Base-by-base conservation (phyloP, 2,113 vertebrate genomes). In the Oceanodroma tethys region DNA sequence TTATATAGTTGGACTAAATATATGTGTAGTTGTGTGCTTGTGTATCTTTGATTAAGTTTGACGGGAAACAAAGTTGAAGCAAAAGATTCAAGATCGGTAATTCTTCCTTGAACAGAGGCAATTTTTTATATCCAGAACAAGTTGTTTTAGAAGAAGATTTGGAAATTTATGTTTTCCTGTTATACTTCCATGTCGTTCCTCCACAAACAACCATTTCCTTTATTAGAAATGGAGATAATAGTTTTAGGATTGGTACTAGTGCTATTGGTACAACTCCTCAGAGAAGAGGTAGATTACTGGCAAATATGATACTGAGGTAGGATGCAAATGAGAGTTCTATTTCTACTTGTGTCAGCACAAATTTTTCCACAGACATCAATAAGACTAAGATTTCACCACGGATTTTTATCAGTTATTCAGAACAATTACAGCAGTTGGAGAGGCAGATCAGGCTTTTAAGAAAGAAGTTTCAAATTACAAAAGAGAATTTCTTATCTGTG, bases 391-490 rank as follows among this genome's bases (percentile, higher is more conserved):
- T 96, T 96, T 97, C 88, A 93, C 67, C 55, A 53, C 2, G 22
- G 76, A 92, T 80, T 81, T 86, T 94, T 94, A 90, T 94, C 86
- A 83, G 59, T 45, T 93, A 48, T 40, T 76, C 53, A 81, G 88
- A 90, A 66, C 63, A 93, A 86, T 92, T 90, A 73, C 13, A 62
- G 50, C 50, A 63, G 66, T 53, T 88, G 59, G 42, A 90, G 32
- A 80, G 63, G 66, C 6, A 0, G 55, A 83, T 86, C 58, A 81
- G 47, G 52, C 45, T 85, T 93, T 92, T 73, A 91, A 56, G n/a
- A 91, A 79, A 90, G 34, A 94, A n/a, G 82, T 86, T 93, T 94
- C 50, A 58, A 78, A 90, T 93, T 94, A 86, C 79, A 78, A 63
- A 90, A 94, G 71, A 60, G 25, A 86, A 38, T 82, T 91, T 67